A percentile compares a stretch with the other conserved stretches of the same genome.
Conservation (phyloP, 2,113 vertebrate species). For the Phyllopteryx taeniolatus region DNA sequence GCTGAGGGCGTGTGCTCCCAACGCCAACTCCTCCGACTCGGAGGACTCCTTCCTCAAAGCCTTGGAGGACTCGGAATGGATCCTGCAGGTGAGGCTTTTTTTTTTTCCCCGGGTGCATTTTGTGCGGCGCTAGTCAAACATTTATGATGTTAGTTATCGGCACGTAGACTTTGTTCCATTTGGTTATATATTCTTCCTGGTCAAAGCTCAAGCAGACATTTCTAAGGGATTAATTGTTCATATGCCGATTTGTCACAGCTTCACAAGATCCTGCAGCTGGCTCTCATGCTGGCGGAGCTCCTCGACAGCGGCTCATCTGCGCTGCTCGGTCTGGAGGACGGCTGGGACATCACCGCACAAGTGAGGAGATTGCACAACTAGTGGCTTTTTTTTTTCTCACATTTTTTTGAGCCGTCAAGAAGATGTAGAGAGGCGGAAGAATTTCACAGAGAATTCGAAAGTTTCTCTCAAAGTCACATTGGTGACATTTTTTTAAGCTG, state of each 20-base stretch:
- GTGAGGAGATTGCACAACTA: conserved; percentile 67
- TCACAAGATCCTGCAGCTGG: conserved; percentile 91
- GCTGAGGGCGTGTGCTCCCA: conserved; percentile 91
- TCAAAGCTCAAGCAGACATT: not conserved
- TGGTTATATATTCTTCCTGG: conserved; percentile 21
- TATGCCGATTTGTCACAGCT: conserved; percentile 76
- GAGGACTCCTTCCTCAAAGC: conserved; percentile 91
- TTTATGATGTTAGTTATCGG: conserved; percentile 47
- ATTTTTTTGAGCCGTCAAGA: conserved; percentile 1
- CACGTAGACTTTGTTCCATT: conserved; percentile 34
- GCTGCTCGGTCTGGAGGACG: conserved; percentile 94
- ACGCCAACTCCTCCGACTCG: conserved; percentile 80
- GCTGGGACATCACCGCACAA: conserved; percentile 96
- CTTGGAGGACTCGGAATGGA: conserved; percentile 94
- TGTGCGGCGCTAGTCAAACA: conserved; percentile 17
- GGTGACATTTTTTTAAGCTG: not conserved
- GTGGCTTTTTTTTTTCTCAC: not conserved
- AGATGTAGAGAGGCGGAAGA: not conserved
- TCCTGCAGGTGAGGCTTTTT: conserved; percentile 80
- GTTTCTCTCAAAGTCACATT: not conserved
- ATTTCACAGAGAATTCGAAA: not conserved
- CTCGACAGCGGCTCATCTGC: conserved; percentile 93
- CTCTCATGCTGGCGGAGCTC: conserved; percentile 86
- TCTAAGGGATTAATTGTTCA: conserved; percentile 16
- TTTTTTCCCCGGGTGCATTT: not conserved